Conservation (phyloP, 1,140 invertebrate species). For the Hetaerina americana region DNA sequence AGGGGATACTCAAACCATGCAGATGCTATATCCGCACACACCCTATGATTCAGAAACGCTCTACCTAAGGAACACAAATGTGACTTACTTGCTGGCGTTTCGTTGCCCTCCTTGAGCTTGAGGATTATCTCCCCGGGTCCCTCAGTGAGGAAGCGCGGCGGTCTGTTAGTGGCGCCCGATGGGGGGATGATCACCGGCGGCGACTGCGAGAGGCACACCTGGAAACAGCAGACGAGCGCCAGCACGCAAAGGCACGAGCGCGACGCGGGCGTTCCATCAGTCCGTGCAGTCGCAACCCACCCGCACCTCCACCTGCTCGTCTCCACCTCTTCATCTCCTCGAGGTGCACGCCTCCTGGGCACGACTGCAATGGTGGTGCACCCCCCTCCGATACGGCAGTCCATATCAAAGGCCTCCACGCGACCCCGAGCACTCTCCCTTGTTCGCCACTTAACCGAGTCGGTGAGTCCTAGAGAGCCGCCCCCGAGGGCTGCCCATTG, state of each 20-base stretch:
- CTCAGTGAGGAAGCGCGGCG: constrained; percentile 70
- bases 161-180: constrained; percentile 40
- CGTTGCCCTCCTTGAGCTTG: constrained; percentile 70
- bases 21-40: too few relatives aligned
- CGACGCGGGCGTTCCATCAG: too few relatives aligned
- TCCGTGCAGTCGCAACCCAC: too few relatives aligned
- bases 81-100: constrained; percentile 74
- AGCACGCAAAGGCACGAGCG: background rate
- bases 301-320: background rate
- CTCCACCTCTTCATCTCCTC: background rate
- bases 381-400: background rate
- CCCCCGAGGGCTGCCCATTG: too few relatives aligned
- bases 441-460: too few relatives aligned
- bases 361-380: too few relatives aligned
- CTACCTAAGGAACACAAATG: too few relatives aligned
- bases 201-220: background rate
- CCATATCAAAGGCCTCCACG: background rate
- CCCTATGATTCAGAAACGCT: too few relatives aligned
- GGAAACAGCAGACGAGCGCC: background rate
- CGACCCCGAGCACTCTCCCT: too few relatives aligned
- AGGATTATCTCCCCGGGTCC: constrained; percentile 80
- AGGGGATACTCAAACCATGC: too few relatives aligned
- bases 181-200: background rate
- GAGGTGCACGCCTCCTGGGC: too few relatives aligned
- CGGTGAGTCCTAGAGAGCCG: too few relatives aligned